phyloP scores from a whole-genome alignment of 2,113 vertebrate genomes.

The Poeciliopsis occidentalis region DNA sequence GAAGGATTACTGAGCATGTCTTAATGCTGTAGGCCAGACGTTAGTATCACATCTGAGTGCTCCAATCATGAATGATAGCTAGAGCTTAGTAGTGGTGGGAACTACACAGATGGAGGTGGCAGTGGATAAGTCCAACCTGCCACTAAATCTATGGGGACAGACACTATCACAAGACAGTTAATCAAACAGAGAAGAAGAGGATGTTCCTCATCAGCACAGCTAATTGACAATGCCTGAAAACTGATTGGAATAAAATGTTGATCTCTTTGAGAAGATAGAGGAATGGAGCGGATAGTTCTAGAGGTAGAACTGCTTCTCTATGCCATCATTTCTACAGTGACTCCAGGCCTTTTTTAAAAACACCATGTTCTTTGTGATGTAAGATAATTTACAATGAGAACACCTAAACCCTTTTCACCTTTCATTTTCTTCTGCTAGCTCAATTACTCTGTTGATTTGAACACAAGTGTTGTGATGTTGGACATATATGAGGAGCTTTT shows the following conservation, averaged over 20 bases:
- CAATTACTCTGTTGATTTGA: background rate
- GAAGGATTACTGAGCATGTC: conserved; percentile 58
- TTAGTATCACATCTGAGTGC: conserved; percentile 34
- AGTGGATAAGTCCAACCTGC: conserved; percentile 50
- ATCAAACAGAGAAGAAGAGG: background rate
- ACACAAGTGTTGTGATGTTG: background rate
- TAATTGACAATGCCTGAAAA: background rate
- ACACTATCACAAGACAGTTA: conserved; percentile 33
- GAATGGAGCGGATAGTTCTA: background rate
- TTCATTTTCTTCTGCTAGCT: background rate
- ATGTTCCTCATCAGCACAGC: background rate
- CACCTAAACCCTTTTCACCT: background rate
- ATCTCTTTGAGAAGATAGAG: background rate
- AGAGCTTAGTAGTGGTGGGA: conserved; percentile 26
- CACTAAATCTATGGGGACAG: conserved; percentile 23
- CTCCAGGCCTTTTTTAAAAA: background rate
- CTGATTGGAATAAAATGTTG: background rate
- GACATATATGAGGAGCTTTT: background rate
- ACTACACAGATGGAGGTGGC: conserved; percentile 17
- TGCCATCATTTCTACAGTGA: background rate
- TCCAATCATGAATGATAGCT: conserved; percentile 55
- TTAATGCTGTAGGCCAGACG: conserved; percentile 55
- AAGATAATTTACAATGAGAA: background rate
- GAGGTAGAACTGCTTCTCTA: background rate
- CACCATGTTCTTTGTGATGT: background rate